Evolutionary conservation across 2,888 invertebrate species (phyloP).

Genomic region (Drosophila kambysellisi): DNA sequence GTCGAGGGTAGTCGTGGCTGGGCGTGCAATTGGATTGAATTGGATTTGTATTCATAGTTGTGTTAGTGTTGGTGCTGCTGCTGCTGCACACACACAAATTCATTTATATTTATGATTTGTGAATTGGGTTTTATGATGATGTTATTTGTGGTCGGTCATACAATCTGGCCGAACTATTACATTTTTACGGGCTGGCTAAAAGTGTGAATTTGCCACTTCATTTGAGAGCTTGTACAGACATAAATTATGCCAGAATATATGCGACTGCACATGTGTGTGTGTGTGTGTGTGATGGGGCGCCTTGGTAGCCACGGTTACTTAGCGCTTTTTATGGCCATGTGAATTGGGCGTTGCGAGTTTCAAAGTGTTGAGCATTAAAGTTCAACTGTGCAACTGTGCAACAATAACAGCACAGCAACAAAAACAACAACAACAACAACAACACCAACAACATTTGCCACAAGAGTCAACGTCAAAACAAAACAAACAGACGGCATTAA

Average conservation of each 20-base stretch:
- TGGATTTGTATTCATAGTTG: constrained; percentile 21
- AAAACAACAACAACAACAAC: constrained; percentile 19
- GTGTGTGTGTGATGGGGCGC: constrained; percentile 29
- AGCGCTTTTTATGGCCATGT: constrained; percentile 69
- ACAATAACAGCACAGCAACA: constrained; percentile 6
- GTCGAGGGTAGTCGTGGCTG: constrained; percentile 21
- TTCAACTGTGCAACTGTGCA: constrained; percentile 57
- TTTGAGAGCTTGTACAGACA: constrained; percentile 76
- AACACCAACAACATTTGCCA: constrained; percentile 38
- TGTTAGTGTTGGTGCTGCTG: constrained; percentile 15
- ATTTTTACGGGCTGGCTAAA: constrained; percentile 71
- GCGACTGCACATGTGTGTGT: constrained; percentile 8
- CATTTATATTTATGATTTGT: constrained; percentile 84
- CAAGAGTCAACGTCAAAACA: constrained; percentile 67
- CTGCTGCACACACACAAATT: constrained; percentile 57
- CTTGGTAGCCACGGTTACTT: constrained; percentile 54
- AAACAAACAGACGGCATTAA: constrained; percentile 59
- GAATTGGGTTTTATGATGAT: constrained; percentile 83
- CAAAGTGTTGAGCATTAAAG: constrained; percentile 67
- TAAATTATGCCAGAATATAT: constrained; percentile 57
- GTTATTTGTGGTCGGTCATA: constrained; percentile 60
- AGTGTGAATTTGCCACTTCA: constrained; percentile 83
- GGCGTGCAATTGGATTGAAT: constrained; percentile 48
- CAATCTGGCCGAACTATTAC: constrained; percentile 69
- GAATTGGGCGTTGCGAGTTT: constrained; percentile 58